phyloP scores from a whole-genome alignment of 2,113 vertebrate species.

The Vulpes ferrilata region DNA sequence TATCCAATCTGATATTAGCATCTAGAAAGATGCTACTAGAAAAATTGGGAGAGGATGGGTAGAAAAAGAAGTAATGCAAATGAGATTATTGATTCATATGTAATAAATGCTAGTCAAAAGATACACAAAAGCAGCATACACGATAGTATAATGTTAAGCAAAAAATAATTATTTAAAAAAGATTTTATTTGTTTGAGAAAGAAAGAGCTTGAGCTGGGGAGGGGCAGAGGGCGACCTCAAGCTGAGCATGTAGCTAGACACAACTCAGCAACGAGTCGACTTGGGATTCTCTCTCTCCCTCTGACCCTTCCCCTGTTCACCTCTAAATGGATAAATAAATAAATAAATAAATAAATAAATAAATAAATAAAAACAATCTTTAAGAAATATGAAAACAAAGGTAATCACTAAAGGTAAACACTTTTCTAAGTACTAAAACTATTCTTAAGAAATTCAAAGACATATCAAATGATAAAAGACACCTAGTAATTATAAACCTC shows the following conservation, averaged over 20 bases:
- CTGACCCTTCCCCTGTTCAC: not conserved
- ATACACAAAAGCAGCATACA: not conserved
- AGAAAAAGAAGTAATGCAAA: not conserved
- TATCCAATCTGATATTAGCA: not conserved
- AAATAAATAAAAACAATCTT: not conserved
- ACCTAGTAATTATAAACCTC: not conserved
- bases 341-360: not conserved
- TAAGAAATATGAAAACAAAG: not conserved
- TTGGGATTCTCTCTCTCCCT: not conserved
- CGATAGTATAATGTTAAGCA: not conserved
- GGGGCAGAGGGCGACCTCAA: not conserved
- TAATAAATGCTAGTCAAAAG: not conserved
- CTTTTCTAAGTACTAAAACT: not conserved
- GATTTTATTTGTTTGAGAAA: not conserved
- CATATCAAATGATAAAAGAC: not conserved
- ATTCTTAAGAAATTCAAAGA: not conserved
- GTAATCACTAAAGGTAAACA: not conserved
- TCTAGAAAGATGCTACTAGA: not conserved
- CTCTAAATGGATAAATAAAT: not conserved
- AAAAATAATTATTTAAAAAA: not conserved
- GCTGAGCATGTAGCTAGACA: not conserved
- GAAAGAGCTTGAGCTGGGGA: not conserved
- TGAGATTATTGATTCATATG: not conserved
- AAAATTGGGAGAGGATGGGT: not conserved
- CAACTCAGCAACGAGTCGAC: not conserved